phyloP scores from a whole-genome alignment of 2,888 invertebrate species.

The Anodontia alba region DNA sequence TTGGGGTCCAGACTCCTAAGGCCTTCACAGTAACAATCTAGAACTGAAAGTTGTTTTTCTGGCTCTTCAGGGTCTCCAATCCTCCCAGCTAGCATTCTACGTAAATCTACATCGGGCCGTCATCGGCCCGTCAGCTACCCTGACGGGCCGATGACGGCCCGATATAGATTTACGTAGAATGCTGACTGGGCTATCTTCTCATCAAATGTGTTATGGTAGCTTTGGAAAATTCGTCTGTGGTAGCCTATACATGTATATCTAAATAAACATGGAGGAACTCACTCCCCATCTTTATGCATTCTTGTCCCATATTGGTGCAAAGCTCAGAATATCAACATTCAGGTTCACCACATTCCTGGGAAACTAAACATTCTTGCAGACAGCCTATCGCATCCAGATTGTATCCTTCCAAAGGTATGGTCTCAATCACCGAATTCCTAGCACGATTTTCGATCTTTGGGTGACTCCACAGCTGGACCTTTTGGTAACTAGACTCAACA shows the following conservation, averaged over 20 bases:
- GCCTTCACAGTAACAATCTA: too few relatives aligned
- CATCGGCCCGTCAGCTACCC: too few relatives aligned
- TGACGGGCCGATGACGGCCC: too few relatives aligned
- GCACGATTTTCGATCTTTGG: not conserved
- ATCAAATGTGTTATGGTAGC: too few relatives aligned
- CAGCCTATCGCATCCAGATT: not conserved
- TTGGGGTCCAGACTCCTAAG: too few relatives aligned
- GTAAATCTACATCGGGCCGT: too few relatives aligned
- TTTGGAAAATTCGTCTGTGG: not conserved
- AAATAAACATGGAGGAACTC: conserved; percentile 28
- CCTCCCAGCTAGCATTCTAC: too few relatives aligned
- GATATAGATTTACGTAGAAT: too few relatives aligned
- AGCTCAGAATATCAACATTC: not conserved
- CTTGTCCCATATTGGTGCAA: conserved; percentile 9
- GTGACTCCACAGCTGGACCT: not conserved
- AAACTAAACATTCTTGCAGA: conserved; percentile 26
- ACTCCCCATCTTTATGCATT: conserved; percentile 19
- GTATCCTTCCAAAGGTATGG: not conserved
- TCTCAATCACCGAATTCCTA: not conserved
- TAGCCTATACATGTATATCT: too few relatives aligned
- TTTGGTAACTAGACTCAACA: conserved; percentile 21
- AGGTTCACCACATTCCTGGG: conserved; percentile 23
- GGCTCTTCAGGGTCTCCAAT: too few relatives aligned
- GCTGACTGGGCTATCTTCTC: too few relatives aligned
- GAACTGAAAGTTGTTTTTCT: too few relatives aligned